Evolutionary conservation across 2,113 vertebrate species (phyloP).

Genomic region (Chaetops frenatus): DNA sequence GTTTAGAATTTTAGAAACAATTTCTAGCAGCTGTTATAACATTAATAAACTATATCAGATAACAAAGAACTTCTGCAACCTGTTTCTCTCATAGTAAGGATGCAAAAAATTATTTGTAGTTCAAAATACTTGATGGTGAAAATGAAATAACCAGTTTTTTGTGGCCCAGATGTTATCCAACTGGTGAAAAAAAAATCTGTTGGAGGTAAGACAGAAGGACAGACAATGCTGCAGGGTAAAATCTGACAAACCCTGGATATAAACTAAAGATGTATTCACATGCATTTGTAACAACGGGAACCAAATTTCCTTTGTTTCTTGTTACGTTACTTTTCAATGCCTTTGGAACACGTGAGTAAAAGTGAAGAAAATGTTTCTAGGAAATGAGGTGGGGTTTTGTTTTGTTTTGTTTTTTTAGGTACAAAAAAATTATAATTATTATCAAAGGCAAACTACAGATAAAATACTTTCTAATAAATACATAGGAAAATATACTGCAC

Average conservation of each 20-base stretch:
- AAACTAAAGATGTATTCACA: neutral
- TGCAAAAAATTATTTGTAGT: neutral
- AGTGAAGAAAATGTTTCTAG: neutral
- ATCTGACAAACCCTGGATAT: neutral
- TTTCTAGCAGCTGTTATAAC: slow-evolving; percentile 6
- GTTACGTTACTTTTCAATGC: neutral
- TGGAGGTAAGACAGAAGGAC: neutral
- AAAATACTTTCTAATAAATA: slow-evolving; percentile 5
- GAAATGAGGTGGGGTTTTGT: neutral
- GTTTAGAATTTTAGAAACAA: slow-evolving; percentile 7
- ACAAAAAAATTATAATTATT: neutral
- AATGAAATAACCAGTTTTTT: neutral
- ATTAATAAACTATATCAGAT: neutral
- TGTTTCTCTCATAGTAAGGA: neutral
- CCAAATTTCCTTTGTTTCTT: neutral
- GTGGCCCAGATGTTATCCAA: neutral
- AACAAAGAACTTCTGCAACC: neutral
- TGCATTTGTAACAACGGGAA: neutral
- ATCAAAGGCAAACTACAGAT: neutral
- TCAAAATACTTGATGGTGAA: neutral
- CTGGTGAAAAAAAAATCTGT: neutral
- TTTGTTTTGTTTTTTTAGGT: neutral
- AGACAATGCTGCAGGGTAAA: neutral
- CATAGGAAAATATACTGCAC: neutral
- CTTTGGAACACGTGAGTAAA: neutral